Evolutionary conservation across 2,888 invertebrate species (phyloP).

Genomic region (Dromius quadrimaculatus): DNA sequence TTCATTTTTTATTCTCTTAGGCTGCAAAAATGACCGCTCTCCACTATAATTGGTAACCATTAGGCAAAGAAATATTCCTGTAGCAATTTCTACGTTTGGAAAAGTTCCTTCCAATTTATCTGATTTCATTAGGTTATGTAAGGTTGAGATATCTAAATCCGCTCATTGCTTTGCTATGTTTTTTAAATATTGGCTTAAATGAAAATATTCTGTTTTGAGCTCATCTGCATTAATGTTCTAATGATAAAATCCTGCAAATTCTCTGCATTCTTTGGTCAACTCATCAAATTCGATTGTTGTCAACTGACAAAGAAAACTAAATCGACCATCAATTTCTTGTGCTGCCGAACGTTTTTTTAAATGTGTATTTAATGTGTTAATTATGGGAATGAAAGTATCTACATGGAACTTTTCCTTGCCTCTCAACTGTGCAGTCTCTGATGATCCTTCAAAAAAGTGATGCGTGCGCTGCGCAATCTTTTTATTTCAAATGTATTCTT

Average conservation of each 20-base stretch:
- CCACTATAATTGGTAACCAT: conserved; percentile 58
- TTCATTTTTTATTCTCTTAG: conserved; percentile 57
- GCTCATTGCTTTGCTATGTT: too few relatives aligned
- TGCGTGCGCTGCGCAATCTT: conserved; percentile 42
- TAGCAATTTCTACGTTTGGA: conserved; percentile 58
- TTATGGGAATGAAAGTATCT: conserved; percentile 54
- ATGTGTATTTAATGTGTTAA: conserved; percentile 55
- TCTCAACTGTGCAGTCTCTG: conserved; percentile 40
- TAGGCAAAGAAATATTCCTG: conserved; percentile 57
- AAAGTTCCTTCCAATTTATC: conserved; percentile 55
- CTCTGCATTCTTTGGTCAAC: conserved; percentile 53
- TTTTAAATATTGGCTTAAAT: too few relatives aligned
- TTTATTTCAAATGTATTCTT: too few relatives aligned
- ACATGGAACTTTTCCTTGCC: conserved; percentile 51
- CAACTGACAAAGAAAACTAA: conserved; percentile 55
- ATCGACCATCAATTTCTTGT: conserved; percentile 48
- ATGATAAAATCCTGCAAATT: too few relatives aligned
- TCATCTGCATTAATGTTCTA: too few relatives aligned
- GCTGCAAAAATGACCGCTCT: conserved; percentile 57
- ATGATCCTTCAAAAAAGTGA: conserved; percentile 46
- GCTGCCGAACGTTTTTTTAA: conserved; percentile 56
- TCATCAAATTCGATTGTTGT: conserved; percentile 56
- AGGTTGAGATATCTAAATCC: conserved; percentile 49
- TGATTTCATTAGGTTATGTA: conserved; percentile 52
- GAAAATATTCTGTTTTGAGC: too few relatives aligned